phyloP scores from a whole-genome alignment of 2,797 vertebrate species.

The Sphenopsis melanotis region DNA sequence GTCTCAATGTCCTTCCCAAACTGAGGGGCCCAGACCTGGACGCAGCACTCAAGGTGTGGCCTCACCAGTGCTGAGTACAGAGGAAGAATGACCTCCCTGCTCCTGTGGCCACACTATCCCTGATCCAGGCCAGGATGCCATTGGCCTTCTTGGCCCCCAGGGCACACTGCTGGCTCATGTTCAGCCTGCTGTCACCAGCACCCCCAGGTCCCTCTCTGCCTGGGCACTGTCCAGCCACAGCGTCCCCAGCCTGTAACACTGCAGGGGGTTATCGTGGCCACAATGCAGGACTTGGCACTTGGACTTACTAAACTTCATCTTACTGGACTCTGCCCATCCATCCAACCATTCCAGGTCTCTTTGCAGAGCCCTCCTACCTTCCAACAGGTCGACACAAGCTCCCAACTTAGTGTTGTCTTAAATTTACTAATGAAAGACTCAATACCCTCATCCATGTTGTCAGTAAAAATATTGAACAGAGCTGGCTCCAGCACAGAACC shows the following conservation, averaged over 20 bases:
- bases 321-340: not conserved
- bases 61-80: not conserved
- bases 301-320: not conserved
- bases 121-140: not conserved
- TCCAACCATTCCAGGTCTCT: not conserved
- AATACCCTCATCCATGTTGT: not conserved
- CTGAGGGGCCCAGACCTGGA: not conserved
- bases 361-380: not conserved
- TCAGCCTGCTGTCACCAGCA: rapidly evolving
- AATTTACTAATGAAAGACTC: not conserved
- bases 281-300: not conserved
- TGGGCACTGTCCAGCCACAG: not conserved
- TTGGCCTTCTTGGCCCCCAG: not conserved
- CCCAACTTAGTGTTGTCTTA: not conserved
- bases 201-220: no score
- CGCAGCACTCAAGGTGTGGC: no score
- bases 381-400: not conserved
- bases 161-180: not conserved
- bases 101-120: not conserved
- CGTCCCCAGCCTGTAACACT: rapidly evolving
- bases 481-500: no score
- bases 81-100: not conserved
- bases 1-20: rapidly evolving
- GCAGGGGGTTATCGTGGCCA: not conserved
- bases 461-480: not conserved